Percentiles rank a stretch among this genome's conserved stretches.
Conservation (phyloP, 2,113 vertebrate genomes). For the Pangasianodon gigas region DNA sequence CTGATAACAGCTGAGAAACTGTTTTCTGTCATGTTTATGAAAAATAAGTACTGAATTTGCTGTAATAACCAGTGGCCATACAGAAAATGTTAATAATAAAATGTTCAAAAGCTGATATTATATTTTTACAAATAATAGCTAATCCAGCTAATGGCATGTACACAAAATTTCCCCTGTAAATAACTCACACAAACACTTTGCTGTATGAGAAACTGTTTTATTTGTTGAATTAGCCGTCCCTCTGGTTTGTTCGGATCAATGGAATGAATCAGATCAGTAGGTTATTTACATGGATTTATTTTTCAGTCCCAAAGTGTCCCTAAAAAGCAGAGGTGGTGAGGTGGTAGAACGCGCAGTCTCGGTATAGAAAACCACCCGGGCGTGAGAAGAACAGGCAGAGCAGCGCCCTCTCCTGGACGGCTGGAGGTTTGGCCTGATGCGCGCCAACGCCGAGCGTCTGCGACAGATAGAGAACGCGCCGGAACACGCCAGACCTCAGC, state of each 20-base stretch:
- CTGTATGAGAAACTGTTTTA: constrained; percentile 76
- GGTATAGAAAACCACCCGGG: constrained; percentile 66
- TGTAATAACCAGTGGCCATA: not conserved
- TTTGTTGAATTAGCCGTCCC: constrained; percentile 78
- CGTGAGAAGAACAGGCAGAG: constrained; percentile 63
- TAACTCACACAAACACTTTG: constrained; percentile 20
- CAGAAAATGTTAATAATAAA: not conserved
- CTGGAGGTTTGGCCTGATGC: not conserved
- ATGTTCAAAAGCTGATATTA: not conserved
- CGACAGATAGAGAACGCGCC: not conserved
- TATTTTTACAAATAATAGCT: not conserved
- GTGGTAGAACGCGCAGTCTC: constrained; percentile 65
- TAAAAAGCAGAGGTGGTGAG: constrained; percentile 67
- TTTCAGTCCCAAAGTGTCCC: constrained; percentile 70
- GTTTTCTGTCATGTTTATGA: not conserved
- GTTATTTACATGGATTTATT: constrained; percentile 74
- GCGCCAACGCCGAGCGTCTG: not conserved
- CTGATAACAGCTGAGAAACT: not conserved
- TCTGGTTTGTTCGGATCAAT: constrained; percentile 76
- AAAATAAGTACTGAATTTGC: not conserved
- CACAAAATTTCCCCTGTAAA: not conserved
- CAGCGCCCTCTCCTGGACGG: constrained; percentile 49
- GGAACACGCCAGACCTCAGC: not conserved
- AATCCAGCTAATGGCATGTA: not conserved
- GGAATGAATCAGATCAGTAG: constrained; percentile 80